Evolutionary conservation across 2,888 invertebrate species (phyloP).

Genomic region (Bellardia bayeri): DNA sequence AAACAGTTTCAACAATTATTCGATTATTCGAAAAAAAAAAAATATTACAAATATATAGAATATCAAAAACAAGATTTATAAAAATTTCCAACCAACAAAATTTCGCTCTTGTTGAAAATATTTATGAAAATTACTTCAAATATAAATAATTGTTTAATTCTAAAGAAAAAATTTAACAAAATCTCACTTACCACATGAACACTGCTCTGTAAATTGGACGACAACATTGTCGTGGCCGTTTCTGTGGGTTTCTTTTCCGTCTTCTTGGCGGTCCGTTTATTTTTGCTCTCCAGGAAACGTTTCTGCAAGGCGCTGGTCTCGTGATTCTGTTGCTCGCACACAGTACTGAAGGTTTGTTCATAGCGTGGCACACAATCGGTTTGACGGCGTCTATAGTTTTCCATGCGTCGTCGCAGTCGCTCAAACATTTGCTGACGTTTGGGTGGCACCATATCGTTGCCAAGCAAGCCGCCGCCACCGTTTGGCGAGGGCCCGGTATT

Average conservation of each 20-base stretch:
- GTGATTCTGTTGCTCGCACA: constrained; percentile 95
- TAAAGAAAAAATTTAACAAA: constrained; percentile 16
- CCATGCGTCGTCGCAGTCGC: constrained; percentile 93
- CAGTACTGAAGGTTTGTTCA: constrained; percentile 93
- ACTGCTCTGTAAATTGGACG: constrained; percentile 87
- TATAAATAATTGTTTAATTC: no score
- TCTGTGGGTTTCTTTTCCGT: constrained; percentile 87
- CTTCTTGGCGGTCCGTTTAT: constrained; percentile 94
- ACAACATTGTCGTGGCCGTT: constrained; percentile 80
- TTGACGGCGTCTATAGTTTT: constrained; percentile 93
- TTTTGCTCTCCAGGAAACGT: constrained; percentile 95
- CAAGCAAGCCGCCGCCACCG: constrained; percentile 58
- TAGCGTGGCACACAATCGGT: constrained; percentile 94
- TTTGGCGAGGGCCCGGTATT: constrained; percentile 71
- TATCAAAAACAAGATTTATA: no score
- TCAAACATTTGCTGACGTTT: constrained; percentile 95
- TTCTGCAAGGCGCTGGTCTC: constrained; percentile 95
- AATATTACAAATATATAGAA: no score
- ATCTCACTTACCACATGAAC: constrained; percentile 89
- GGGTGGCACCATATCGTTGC: constrained; percentile 87
- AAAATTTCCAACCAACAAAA: no score
- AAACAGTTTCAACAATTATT: no score
- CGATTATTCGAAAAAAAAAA: no score
- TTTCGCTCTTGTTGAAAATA: no score
- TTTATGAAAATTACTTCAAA: no score